Base-by-base conservation (phyloP, 92 coral and sea anemone genomes). In the Isaurus tuberculatus region DNA sequence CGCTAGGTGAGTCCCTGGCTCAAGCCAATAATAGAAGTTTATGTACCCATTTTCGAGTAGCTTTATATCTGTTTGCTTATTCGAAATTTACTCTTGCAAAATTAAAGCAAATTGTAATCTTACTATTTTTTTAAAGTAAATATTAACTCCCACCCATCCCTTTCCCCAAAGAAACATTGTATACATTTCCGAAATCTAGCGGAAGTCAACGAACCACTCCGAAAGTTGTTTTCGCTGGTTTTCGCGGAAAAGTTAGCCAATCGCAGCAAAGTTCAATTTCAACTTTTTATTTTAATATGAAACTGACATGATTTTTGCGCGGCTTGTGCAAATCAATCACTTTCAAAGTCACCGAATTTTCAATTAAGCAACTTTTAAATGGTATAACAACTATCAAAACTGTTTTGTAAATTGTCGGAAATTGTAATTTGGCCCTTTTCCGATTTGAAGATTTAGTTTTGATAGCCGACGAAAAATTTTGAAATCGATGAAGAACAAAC, bases 161-260 rank as follows among this genome's bases (percentile, higher is more conserved):
- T 55, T 10, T 5, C 6, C 23, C 63, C 53, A 46, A 46, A 46
- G 53, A 11, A 46, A n/a, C 16, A 46, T 55, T 19, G 8, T 51
- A 5, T 51, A 51, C 19, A 8, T 55, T 55, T 10, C 68, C 67
- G 46, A 55, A 15, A 31, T 32, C n/a, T 27, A 23, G 51, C 82
- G 82, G 55, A 55, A 58, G 30, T 13, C 33, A 44, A 14, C 82
- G 82, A 77, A 60, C 22, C 31, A 58, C 34, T 8, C 68, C 82
- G 82, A 63, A 63, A 16, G 8, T 72, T 23, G 36, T 44, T 16
- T 13, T 77, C 82, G 70, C 60, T 72, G 36, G 36, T 44, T 16
- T 13, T 77, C 82, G 70, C 60, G 44, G 64, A 58, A 25, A n/a
- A 60, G 15, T 10, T 25, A 57, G 36, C 82, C 82, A 77, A 77